Percentiles rank a stretch among this genome's conserved stretches.
Evolutionary conservation across 1,140 invertebrate genomes (phyloP).

Genomic region (Pteromalus puparum): DNA sequence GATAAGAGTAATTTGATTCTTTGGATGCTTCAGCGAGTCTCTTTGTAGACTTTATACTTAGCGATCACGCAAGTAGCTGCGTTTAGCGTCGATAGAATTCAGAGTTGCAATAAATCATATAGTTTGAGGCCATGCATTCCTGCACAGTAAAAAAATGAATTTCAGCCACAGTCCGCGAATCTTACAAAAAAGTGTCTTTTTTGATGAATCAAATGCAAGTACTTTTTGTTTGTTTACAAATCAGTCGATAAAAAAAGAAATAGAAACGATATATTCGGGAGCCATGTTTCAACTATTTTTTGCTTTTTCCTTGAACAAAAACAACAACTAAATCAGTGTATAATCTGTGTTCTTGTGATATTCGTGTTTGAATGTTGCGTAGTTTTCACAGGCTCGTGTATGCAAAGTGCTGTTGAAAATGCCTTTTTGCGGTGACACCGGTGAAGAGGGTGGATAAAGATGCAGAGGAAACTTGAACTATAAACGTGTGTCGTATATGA

Average conservation of each 20-base stretch:
- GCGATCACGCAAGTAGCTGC: conserved; percentile 17
- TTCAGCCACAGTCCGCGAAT: not conserved
- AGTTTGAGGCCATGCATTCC: conserved; percentile 33
- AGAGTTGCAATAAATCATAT: conserved; percentile 33
- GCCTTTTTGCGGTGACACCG: conserved; percentile 9
- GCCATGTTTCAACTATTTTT: not conserved
- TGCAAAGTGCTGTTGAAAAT: conserved; percentile 17
- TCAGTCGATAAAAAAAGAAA: not conserved
- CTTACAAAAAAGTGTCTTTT: too few species aligned
- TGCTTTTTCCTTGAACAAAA: not conserved
- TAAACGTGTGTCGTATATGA: conserved; percentile 6
- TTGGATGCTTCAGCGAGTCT: conserved; percentile 20
- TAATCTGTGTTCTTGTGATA: conserved; percentile 39
- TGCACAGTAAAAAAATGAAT: conserved; percentile 5
- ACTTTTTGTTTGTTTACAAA: too few species aligned
- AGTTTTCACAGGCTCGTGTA: conserved; percentile 7
- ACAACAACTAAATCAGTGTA: not conserved
- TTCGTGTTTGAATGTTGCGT: conserved; percentile 40
- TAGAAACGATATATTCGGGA: not conserved
- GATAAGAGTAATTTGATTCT: not conserved
- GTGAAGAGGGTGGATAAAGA: not conserved
- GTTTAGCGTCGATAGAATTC: not conserved
- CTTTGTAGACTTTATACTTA: conserved; percentile 18
- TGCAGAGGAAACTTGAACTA: not conserved
- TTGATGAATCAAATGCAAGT: too few species aligned